phyloP scores from a whole-genome alignment of 2,888 invertebrate species.

The Alcis repandata region DNA sequence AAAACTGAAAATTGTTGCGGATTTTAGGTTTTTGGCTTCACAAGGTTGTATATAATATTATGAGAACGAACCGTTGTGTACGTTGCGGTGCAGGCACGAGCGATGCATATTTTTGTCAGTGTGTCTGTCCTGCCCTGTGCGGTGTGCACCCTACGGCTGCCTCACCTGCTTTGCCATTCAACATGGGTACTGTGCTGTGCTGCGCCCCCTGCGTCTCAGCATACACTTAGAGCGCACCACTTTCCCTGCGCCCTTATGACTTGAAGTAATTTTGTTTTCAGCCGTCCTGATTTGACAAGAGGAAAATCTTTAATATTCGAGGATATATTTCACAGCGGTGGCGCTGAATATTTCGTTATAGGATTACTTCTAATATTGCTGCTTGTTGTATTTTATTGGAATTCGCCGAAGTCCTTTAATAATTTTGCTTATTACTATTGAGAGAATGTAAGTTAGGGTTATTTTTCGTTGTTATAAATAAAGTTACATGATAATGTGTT shows the following conservation, averaged over 20 bases:
- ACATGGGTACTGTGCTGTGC: too few relatives aligned
- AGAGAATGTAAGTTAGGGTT: neutral
- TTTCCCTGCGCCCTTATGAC: neutral
- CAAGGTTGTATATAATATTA: too few relatives aligned
- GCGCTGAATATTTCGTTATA: conserved; percentile 25
- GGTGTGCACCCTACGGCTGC: too few relatives aligned
- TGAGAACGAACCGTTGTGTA: too few relatives aligned
- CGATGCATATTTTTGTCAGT: too few relatives aligned
- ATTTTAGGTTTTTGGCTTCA: too few relatives aligned
- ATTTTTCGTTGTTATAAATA: neutral
- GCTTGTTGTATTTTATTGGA: conserved; percentile 24
- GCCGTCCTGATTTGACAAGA: conserved; percentile 19
- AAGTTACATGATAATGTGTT: neutral
- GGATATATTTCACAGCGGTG: conserved; percentile 21
- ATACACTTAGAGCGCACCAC: too few relatives aligned
- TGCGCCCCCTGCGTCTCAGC: too few relatives aligned
- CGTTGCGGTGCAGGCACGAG: too few relatives aligned
- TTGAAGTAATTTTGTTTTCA: conserved; percentile 13
- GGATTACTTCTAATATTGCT: conserved; percentile 26
- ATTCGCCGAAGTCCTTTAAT: conserved; percentile 22
- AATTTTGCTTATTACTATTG: conserved; percentile 11
- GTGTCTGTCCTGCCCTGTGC: too few relatives aligned
- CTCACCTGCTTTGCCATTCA: too few relatives aligned
- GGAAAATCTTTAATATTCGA: conserved; percentile 15
- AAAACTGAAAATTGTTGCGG: too few relatives aligned